Evolutionary conservation across 2,888 invertebrate species (phyloP).

Genomic region (Plebejus melissa): DNA sequence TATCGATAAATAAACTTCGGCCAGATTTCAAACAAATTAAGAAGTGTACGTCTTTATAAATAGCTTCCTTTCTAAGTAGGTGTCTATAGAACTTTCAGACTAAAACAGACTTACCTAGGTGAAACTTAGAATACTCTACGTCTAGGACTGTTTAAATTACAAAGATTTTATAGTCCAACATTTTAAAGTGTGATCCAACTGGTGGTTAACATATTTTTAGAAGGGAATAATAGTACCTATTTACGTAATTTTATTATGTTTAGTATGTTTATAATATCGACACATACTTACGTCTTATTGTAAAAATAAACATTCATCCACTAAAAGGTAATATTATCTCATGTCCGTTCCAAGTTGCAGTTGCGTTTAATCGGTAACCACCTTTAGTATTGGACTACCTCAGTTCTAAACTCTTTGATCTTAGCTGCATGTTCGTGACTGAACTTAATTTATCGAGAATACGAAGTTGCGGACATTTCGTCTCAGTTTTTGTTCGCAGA

Average conservation of each 20-base stretch:
- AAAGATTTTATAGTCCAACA: too few species aligned
- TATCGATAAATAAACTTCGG: background rate
- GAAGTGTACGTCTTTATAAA: background rate
- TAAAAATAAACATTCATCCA: too few species aligned
- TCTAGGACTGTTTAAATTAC: background rate
- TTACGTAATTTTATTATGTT: too few species aligned
- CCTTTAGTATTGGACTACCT: background rate
- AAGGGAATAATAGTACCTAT: too few species aligned
- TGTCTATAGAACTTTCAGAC: background rate
- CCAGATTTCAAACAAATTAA: background rate
- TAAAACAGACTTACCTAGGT: background rate
- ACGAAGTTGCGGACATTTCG: background rate
- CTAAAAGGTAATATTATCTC: too few species aligned
- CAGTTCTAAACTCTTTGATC: background rate
- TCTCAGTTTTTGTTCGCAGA: slow-evolving; percentile 7
- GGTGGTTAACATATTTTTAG: too few species aligned
- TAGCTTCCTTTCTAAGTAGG: background rate
- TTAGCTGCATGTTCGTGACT: background rate
- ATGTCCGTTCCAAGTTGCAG: too few species aligned
- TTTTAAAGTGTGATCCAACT: too few species aligned
- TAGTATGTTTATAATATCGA: too few species aligned
- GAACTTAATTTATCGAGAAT: background rate
- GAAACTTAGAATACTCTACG: background rate
- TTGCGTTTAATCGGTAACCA: too few species aligned
- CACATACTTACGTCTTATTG: too few species aligned